These are phyloP conservation scores for Aix galericulata DNA, from an alignment of 2,113 vertebrate species.

Conservation along the genomic window DNA sequence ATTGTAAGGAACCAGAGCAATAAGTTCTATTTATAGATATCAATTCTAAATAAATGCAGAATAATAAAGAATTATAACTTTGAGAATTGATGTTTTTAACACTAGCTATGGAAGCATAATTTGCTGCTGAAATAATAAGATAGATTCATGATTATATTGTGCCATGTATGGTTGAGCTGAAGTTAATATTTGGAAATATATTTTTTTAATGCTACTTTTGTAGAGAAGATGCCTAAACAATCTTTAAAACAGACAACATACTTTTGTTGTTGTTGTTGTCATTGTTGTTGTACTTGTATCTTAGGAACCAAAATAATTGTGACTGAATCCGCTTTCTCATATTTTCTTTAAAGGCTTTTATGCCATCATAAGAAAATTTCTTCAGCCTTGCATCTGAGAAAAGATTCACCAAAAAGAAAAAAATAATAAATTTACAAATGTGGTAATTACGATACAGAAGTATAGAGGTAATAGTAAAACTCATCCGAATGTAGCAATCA, in stretches of 20 bases:
- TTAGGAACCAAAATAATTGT: background rate
- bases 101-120: background rate
- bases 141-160: background rate
- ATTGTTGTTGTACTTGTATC: too few species aligned
- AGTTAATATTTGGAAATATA: background rate
- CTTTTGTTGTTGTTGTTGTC: background rate
- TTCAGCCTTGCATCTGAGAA: background rate
- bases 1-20: background rate
- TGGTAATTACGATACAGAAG: background rate
- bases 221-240: background rate
- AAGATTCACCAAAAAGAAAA: background rate
- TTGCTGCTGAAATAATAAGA: background rate
- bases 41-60: constrained; percentile 1
- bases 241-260: background rate
- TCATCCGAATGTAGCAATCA: background rate
- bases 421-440: background rate
- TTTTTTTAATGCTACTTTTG: background rate
- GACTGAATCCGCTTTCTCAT: background rate
- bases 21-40: background rate
- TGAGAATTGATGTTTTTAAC: background rate
- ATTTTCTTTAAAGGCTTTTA: background rate
- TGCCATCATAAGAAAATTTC: background rate
- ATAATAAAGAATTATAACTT: background rate
- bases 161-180: background rate
- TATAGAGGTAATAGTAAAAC: background rate